Conservation (phyloP, 2,797 vertebrate genomes). For the Bucorvus abyssinicus region DNA sequence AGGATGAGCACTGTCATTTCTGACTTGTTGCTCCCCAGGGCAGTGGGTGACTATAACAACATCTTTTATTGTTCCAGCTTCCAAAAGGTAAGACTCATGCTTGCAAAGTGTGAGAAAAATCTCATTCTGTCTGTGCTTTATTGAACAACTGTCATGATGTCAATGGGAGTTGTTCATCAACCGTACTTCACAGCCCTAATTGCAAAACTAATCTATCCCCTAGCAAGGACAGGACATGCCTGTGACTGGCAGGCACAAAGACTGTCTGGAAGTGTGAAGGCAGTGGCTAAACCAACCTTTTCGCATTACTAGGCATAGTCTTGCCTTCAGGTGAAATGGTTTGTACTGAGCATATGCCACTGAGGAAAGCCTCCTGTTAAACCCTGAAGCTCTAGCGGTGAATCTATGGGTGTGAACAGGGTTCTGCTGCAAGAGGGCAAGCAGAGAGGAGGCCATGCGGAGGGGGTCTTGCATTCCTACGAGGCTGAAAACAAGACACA, state of each 20-base stretch:
- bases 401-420: background rate
- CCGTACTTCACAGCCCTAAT: background rate
- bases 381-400: background rate
- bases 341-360: background rate
- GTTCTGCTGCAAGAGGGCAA: background rate
- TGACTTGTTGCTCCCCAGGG: constrained; percentile 27
- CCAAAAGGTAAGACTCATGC: constrained; percentile 34
- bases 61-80: constrained; percentile 26
- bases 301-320: background rate
- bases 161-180: background rate
- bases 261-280: background rate
- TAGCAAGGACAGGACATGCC: background rate
- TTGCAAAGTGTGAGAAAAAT: constrained; percentile 27
- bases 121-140: constrained; percentile 1
- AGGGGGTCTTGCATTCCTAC: background rate
- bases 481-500: background rate
- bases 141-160: constrained; percentile 3
- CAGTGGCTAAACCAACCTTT: background rate
- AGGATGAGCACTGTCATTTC: background rate
- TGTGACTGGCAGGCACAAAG: background rate
- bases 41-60: constrained; percentile 4
- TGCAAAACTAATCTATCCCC: background rate
- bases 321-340: background rate
- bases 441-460: background rate
- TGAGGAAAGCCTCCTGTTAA: background rate